Percentiles rank a stretch among this genome's conserved stretches.
Conservation (phyloP, 2,888 invertebrate genomes). For the Protodeltote pygarga region DNA sequence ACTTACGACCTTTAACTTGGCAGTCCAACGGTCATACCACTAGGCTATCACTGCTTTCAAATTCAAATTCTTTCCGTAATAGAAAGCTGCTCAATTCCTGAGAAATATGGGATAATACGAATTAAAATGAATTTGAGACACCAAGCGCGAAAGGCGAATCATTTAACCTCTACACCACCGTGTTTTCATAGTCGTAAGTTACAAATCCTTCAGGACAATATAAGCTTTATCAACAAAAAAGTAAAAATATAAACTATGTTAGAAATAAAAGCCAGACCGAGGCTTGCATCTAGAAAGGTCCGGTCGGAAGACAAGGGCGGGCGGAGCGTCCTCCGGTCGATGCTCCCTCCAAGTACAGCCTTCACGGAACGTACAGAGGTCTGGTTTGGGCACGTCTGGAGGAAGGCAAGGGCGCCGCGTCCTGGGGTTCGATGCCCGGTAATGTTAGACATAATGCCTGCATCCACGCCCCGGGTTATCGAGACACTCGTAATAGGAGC, state of each 20-base stretch:
- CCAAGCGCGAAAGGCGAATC: too few species aligned
- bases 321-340: slow-evolving; percentile 31
- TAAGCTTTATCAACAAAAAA: neutral
- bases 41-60: too few species aligned
- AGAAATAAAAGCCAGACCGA: slow-evolving; percentile 9
- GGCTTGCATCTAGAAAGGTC: slow-evolving; percentile 14
- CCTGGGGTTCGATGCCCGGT: slow-evolving; percentile 38
- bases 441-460: slow-evolving; percentile 27
- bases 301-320: slow-evolving; percentile 46
- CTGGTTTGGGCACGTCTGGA: slow-evolving; percentile 23
- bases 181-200: too few species aligned
- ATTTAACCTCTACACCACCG: too few species aligned
- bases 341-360: slow-evolving; percentile 24
- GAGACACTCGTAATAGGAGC: slow-evolving; percentile 13
- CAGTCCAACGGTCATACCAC: too few species aligned
- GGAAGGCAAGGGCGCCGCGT: slow-evolving; percentile 46
- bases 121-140: too few species aligned
- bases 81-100: too few species aligned
- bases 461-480: slow-evolving; percentile 13
- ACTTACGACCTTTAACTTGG: too few species aligned
- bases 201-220: neutral
- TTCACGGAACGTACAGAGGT: slow-evolving; percentile 28
- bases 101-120: too few species aligned
- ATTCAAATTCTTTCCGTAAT: too few species aligned
- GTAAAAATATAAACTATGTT: neutral